A percentile compares a stretch with the other conserved stretches of the same genome.
Evolutionary conservation across 2,113 vertebrate genomes (phyloP).

Genomic region (Petroica traversi): DNA sequence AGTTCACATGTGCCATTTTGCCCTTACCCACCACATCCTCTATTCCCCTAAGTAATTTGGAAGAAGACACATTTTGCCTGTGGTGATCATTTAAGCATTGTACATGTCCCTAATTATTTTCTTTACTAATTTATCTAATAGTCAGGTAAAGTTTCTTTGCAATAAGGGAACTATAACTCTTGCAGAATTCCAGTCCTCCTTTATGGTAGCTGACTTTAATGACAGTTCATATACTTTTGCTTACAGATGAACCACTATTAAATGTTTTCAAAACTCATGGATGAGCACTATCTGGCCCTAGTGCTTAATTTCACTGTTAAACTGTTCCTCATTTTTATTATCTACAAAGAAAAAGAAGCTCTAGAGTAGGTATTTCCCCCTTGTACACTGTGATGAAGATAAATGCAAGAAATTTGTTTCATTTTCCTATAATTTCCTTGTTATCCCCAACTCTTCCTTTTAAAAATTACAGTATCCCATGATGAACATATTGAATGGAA

Average conservation of each 20-base stretch:
- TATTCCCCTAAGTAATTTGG: neutral
- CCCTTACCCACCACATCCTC: neutral
- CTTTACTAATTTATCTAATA: conserved; percentile 13
- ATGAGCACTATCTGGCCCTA: neutral
- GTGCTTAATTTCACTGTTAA: neutral
- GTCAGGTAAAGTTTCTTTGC: neutral
- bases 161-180: neutral
- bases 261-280: neutral
- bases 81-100: neutral
- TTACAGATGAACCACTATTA: neutral
- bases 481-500: neutral
- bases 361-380: neutral
- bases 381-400: neutral
- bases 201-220: neutral
- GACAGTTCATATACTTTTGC: neutral
- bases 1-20: fast-evolving
- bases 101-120: neutral
- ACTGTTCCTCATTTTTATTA: neutral
- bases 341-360: neutral
- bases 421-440: conserved; percentile 5
- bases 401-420: neutral
- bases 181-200: neutral
- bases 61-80: conserved; percentile 4
- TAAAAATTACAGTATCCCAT: neutral
- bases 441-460: neutral